Evolutionary conservation across 1,140 invertebrate genomes (phyloP), one percentile per base, ranked within the genome.

Genomic region (Anoplolepis gracilipes): DNA sequence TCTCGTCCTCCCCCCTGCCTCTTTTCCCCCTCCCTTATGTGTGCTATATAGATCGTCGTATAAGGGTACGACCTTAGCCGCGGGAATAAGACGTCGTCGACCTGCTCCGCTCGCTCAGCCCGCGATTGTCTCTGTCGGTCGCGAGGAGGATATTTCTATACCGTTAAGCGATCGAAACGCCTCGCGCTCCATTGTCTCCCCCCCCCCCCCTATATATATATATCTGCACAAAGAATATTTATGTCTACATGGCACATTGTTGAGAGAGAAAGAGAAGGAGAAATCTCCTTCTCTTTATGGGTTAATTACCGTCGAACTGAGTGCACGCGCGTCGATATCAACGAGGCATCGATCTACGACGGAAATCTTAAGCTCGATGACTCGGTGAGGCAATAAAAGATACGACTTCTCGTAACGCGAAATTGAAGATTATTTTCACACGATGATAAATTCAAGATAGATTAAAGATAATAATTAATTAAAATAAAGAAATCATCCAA

Each of bases 71-170:
- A 88, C 90, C 88, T 88, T 86, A 87, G 85, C 76, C 77, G 85
- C 88, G 78, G 73, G 86, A 92, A 86, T 92, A 91, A 92, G 91
- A 92, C 88, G 87, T 92, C 84, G 88, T 85, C 88, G 88, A 85
- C 75, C 85, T 85, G 88, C 73, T 89, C 4, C 46, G 62, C 85
- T 85, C 73, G 65, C 57, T 64, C 53, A 75, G 49, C 62, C 79
- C 46, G 77, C 89, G 90, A 91, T 88, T 91, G 90, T 90, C 87
- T 89, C 75, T 87, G 86, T 88, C 73, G 76, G 84, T 77, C 79
- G 36, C 28, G 25, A 81, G 53, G 64, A 69, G 57, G 75, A 90
- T 90, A 88, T 90, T 90, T 90, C 87, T 85, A 85, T 89, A 91
- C 91, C 89, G 90, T 91, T 91, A 91, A 86, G 79, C 84, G 91